phyloP scores from a whole-genome alignment of 2,797 vertebrate genomes.

The Dallia pectoralis region DNA sequence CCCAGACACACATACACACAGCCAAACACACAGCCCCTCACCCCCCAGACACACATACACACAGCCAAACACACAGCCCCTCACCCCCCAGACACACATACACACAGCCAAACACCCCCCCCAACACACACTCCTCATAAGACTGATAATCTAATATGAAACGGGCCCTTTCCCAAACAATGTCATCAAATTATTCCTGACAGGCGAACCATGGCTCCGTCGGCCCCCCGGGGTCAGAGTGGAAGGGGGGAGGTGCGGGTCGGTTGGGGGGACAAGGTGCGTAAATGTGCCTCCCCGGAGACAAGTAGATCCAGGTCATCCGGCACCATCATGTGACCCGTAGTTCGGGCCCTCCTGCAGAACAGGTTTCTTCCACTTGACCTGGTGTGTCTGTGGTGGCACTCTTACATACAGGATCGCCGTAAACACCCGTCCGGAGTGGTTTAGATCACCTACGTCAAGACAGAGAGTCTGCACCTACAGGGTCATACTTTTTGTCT shows the following conservation, averaged over 20 bases:
- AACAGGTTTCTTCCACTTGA: not conserved
- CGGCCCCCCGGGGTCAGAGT: not conserved
- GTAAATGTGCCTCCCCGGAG: not conserved
- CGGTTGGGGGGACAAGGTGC: not conserved
- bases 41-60: not conserved
- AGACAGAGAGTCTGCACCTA: not conserved
- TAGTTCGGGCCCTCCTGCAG: not conserved
- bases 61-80: not conserved
- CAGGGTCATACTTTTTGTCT: too few species aligned
- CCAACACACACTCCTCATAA: not conserved
- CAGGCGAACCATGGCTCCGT: not conserved
- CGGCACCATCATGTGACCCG: not conserved
- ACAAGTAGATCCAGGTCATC: not conserved
- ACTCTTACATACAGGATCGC: not conserved
- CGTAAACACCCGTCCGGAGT: not conserved
- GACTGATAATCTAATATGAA: conserved; percentile 13
- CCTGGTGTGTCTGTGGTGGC: not conserved
- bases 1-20: conserved; percentile 3
- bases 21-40: too few species aligned
- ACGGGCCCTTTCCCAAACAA: not conserved
- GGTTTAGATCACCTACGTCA: not conserved
- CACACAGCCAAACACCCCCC: not conserved
- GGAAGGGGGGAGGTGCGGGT: not conserved
- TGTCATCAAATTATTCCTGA: not conserved
- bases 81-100: not conserved